A percentile compares a stretch with the other conserved stretches of the same genome.
Evolutionary conservation across 2,888 invertebrate species (phyloP).

Genomic region (Cryptus viduatorius): DNA sequence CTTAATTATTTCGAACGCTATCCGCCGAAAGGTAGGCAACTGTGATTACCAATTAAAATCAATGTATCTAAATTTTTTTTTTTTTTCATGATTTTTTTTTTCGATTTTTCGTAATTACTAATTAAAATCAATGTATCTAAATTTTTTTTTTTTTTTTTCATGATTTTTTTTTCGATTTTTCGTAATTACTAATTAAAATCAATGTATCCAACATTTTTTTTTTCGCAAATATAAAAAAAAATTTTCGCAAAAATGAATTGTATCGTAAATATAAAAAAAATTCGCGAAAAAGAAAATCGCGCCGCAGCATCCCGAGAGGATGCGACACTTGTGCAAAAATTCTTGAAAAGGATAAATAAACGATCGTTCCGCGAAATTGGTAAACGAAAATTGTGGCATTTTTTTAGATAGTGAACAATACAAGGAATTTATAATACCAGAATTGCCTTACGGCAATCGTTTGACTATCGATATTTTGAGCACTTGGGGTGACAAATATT

Average conservation of each 20-base stretch:
- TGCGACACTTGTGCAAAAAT: not conserved
- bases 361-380: not conserved
- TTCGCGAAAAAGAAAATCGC: not conserved
- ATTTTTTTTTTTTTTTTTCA: constrained; percentile 10
- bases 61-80: no score
- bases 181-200: no score
- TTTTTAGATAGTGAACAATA: constrained; percentile 64
- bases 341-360: not conserved
- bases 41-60: constrained; percentile 34
- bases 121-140: no score
- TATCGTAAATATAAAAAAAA: constrained; percentile 6
- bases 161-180: no score
- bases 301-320: no score
- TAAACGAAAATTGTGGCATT: constrained; percentile 36
- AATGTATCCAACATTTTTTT: no score
- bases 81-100: not conserved
- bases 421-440: constrained; percentile 90
- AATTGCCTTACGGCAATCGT: constrained; percentile 90
- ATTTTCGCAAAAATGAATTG: no score
- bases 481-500: constrained; percentile 93
- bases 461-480: constrained; percentile 89
- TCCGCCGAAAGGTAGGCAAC: constrained; percentile 70
- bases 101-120: no score
- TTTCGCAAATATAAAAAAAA: no score
- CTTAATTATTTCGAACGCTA: constrained; percentile 68